A percentile compares a stretch with the other conserved stretches of the same genome.
Conservation (phyloP, 2,113 vertebrate species). For the Collichthys lucidus region DNA sequence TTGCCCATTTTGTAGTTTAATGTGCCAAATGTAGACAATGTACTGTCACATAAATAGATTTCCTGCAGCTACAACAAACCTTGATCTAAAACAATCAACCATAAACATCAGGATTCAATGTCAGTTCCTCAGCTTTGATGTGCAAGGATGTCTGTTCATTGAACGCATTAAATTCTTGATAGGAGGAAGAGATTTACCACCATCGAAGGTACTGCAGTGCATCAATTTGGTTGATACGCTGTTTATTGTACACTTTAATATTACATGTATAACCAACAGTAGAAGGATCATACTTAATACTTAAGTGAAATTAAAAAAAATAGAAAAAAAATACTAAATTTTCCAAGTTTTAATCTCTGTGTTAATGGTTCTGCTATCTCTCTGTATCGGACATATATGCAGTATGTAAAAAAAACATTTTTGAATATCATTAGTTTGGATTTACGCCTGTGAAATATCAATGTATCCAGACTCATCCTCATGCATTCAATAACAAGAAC, state of each 20-base stretch:
- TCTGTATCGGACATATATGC: not conserved
- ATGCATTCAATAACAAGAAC: not conserved
- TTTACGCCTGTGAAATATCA: not conserved
- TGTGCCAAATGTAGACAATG: not conserved
- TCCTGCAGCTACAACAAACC: conserved; percentile 12
- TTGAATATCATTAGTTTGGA: not conserved
- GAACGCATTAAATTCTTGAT: not conserved
- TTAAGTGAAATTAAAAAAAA: not conserved
- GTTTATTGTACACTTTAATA: not conserved
- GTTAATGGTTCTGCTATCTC: not conserved
- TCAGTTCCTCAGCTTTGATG: not conserved
- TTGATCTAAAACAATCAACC: not conserved
- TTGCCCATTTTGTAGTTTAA: not conserved
- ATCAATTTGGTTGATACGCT: not conserved
- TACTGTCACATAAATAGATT: not conserved
- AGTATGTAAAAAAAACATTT: not conserved
- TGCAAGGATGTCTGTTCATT: not conserved
- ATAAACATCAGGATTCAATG: not conserved
- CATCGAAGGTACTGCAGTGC: not conserved
- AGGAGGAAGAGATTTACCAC: not conserved
- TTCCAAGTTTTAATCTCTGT: not conserved
- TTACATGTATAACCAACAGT: not conserved
- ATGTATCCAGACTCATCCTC: not conserved
- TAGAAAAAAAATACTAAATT: not conserved
- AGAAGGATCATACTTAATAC: not conserved